Conservation (phyloP, 2,888 invertebrate species). For the Hemithea aestivaria region DNA sequence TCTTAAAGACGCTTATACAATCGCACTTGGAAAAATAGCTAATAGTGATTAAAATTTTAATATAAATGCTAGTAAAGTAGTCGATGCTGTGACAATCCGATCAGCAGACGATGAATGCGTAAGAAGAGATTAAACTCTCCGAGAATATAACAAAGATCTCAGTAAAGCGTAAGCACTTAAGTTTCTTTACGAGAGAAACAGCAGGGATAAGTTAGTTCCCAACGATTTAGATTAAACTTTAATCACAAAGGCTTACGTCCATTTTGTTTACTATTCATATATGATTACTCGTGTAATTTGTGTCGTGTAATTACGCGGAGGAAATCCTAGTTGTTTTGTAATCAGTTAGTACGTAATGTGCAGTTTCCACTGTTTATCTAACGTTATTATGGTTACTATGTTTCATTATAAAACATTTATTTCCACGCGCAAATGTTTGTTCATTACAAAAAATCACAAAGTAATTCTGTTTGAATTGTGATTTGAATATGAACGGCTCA, state of each 20-base stretch:
- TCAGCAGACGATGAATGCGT: conserved; percentile 9
- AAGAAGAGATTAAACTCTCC: conserved; percentile 14
- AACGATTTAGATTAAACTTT: conserved; percentile 28
- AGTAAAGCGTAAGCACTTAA: conserved; percentile 14
- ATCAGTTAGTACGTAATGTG: conserved; percentile 54
- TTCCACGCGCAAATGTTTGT: conserved; percentile 39
- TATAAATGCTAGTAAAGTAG: not conserved
- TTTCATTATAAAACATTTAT: conserved; percentile 70
- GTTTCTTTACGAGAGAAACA: conserved; percentile 16
- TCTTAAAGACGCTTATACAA: not conserved
- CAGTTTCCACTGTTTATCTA: conserved; percentile 58
- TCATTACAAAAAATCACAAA: conserved; percentile 35
- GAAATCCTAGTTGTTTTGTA: conserved; percentile 65
- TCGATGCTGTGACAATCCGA: conserved; percentile 8
- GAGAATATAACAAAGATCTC: conserved; percentile 18
- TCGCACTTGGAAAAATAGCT: conserved; percentile 1
- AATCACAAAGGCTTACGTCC: conserved; percentile 26
- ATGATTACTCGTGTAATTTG: conserved; percentile 64
- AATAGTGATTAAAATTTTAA: conserved; percentile 4
- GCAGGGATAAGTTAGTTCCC: conserved; percentile 20
- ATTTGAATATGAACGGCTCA: conserved; percentile 25
- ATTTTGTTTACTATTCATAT: conserved; percentile 52
- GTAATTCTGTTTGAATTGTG: conserved; percentile 38
- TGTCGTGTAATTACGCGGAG: conserved; percentile 65
- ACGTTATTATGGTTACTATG: conserved; percentile 61